phyloP scores from a whole-genome alignment of 2,113 vertebrate species.

The Cettia cetti region DNA sequence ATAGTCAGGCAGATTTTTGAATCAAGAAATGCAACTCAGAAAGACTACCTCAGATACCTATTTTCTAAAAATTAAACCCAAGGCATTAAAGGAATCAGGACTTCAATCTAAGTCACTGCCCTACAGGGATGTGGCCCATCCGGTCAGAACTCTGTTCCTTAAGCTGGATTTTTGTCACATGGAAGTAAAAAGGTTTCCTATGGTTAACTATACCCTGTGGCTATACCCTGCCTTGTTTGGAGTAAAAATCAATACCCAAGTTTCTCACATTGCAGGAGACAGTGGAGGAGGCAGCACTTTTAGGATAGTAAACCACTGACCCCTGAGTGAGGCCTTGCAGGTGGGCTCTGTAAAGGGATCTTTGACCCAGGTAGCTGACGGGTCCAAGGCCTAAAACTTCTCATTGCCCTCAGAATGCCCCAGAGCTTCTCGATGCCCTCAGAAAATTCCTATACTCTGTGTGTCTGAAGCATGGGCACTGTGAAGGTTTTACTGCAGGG shows the following conservation, averaged over 20 bases:
- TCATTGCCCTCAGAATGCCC: not conserved
- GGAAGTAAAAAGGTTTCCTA: not conserved
- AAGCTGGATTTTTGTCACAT: not conserved
- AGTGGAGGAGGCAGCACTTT: not conserved
- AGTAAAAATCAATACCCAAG: not conserved
- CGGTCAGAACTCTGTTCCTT: not conserved
- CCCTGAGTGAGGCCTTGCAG: not conserved
- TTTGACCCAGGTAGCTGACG: not conserved
- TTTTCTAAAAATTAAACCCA: not conserved
- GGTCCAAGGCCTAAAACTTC: not conserved
- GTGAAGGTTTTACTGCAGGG: not conserved
- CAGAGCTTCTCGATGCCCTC: not conserved
- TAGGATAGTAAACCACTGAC: not conserved
- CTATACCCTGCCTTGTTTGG: not conserved
- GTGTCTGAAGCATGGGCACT: not conserved
- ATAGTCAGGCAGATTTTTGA: not conserved
- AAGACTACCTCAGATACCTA: not conserved
- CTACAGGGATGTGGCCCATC: not conserved
- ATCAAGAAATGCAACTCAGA: not conserved
- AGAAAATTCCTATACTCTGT: rapidly evolving
- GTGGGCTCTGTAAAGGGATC: not conserved
- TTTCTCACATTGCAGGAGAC: not conserved
- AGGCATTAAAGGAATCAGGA: not conserved
- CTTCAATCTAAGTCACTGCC: not conserved
- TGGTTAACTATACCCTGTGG: not conserved